phyloP scores from a whole-genome alignment of 2,888 invertebrate genomes.

The Synergus laeviventris region DNA sequence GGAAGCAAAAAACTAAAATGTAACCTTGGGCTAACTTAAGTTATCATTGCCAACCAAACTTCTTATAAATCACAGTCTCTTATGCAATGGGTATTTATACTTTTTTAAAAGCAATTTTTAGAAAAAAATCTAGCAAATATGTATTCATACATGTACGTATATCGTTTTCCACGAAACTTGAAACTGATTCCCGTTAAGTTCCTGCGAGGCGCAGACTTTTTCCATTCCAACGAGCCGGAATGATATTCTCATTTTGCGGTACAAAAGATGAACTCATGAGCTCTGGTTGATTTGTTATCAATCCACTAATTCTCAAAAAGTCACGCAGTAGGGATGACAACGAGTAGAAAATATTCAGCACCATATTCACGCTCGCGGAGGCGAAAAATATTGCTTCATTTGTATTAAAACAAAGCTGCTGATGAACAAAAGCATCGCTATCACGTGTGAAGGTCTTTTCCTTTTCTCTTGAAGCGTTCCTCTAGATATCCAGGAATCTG shows the following conservation, averaged over 20 bases:
- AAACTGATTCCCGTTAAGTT: constrained; percentile 1
- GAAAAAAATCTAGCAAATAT: constrained; percentile 30
- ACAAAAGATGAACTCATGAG: constrained; percentile 23
- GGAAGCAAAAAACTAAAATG: constrained; percentile 34
- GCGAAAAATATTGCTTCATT: constrained; percentile 44
- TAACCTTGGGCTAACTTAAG: constrained; percentile 21
- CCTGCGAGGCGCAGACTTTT: constrained; percentile 12
- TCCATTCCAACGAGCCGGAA: not conserved
- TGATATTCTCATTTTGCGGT: constrained; percentile 18
- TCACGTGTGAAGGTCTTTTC: constrained; percentile 72
- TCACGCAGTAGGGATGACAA: constrained; percentile 40
- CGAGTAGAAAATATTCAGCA: constrained; percentile 48
- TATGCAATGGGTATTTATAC: constrained; percentile 29
- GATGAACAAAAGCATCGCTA: constrained; percentile 62
- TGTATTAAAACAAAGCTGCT: constrained; percentile 55
- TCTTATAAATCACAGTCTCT: constrained; percentile 44
- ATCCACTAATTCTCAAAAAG: constrained; percentile 17
- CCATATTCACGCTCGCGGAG: constrained; percentile 46
- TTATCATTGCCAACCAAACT: constrained; percentile 48
- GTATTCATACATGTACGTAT: not conserved
- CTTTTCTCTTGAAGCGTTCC: constrained; percentile 78
- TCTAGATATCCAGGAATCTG: constrained; percentile 81
- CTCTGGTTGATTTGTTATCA: not conserved
- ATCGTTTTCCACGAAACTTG: constrained; percentile 10
- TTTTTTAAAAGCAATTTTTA: constrained; percentile 16